Conservation (phyloP, 37 sponge, comb jelly and placozoan species). For the Beroe forskalii region DNA sequence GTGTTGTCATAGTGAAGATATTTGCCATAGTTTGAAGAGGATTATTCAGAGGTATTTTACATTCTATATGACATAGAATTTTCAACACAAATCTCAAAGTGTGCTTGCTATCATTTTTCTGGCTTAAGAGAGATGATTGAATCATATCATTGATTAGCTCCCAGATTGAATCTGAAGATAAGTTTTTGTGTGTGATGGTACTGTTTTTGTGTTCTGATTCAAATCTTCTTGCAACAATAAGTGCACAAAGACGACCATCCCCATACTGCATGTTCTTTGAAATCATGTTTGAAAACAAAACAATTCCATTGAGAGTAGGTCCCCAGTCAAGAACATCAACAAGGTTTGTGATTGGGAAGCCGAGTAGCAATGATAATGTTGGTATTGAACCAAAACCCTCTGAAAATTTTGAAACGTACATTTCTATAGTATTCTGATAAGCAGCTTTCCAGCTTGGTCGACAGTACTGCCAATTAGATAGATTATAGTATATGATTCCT, state of each 20-base stretch:
- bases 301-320: neutral
- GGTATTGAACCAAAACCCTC: conserved; percentile 8
- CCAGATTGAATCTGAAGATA: neutral
- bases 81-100: neutral
- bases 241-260: conserved; percentile 1
- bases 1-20: conserved; percentile 20
- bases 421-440: neutral
- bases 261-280: neutral
- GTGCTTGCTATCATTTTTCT: neutral
- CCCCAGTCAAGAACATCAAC: conserved; percentile 35
- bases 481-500: neutral
- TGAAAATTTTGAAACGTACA: neutral
- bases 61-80: neutral
- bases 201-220: neutral
- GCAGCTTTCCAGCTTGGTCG: neutral
- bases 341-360: conserved; percentile 11
- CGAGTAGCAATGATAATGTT: neutral
- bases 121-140: neutral
- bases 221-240: conserved; percentile 22
- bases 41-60: conserved; percentile 12
- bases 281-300: neutral
- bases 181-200: neutral
- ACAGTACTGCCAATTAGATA: conserved; percentile 9
- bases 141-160: conserved; percentile 2
- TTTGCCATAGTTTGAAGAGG: conserved; percentile 7